A percentile compares a stretch with the other conserved stretches of the same genome.
Conservation (phyloP, 1,140 invertebrate genomes). For the Teleogryllus occipitalis region DNA sequence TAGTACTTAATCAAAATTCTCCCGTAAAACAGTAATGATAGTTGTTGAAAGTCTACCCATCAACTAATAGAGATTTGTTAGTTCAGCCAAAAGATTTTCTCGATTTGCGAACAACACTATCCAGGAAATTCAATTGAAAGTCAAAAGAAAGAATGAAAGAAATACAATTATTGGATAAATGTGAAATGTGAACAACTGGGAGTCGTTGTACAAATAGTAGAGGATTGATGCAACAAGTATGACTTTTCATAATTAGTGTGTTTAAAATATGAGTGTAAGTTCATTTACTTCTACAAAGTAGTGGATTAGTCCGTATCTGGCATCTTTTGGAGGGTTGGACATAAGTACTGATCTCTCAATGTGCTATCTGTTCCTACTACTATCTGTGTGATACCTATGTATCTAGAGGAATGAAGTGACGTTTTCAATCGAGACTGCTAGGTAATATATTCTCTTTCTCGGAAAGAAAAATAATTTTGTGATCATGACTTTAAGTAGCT, state of each 20-base stretch:
- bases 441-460: slow-evolving; percentile 5
- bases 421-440: slow-evolving; percentile 4
- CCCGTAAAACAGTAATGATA: no score
- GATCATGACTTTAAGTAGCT: not conserved
- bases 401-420: not conserved
- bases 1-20: not conserved
- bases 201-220: not conserved
- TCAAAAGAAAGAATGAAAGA: no score
- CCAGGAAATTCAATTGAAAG: no score
- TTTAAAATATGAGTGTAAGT: not conserved
- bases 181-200: not conserved
- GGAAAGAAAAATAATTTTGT: not conserved
- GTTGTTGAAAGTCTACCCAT: no score
- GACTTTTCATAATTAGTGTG: not conserved
- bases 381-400: not conserved
- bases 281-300: not conserved
- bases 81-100: no score
- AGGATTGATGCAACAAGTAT: not conserved
- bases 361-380: not conserved
- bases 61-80: no score
- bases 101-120: no score
- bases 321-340: not conserved
- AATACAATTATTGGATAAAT: not conserved
- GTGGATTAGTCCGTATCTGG: not conserved
- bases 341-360: not conserved